A percentile compares a stretch with the other conserved stretches of the same genome.
phyloP scores from a whole-genome alignment of 2,113 vertebrate species.

The Aleadryas rufinucha region DNA sequence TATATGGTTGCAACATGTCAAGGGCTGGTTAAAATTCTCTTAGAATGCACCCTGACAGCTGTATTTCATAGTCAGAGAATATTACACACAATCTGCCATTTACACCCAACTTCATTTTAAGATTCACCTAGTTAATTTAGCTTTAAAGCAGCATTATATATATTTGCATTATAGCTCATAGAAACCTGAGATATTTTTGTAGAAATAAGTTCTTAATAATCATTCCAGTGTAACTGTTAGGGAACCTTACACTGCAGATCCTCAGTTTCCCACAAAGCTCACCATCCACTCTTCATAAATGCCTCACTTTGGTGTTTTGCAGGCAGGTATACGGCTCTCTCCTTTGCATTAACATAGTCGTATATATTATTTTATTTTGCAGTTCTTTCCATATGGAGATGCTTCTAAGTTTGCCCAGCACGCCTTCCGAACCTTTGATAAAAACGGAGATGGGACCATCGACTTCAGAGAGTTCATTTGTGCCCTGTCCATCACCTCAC shows the following conservation, averaged over 20 bases:
- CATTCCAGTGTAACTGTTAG: neutral
- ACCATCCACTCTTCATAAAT: neutral
- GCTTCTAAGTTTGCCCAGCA: constrained; percentile 99
- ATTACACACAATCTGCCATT: neutral
- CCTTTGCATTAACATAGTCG: neutral
- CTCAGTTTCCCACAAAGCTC: neutral
- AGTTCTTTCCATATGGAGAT: constrained; percentile 98
- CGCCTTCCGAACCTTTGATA: constrained; percentile 97
- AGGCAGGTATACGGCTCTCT: neutral
- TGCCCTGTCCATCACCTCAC: constrained; percentile 94
- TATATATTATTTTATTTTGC: neutral
- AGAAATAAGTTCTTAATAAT: neutral
- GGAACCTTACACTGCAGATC: neutral
- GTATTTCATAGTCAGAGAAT: neutral
- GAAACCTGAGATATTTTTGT: neutral
- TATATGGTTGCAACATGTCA: neutral
- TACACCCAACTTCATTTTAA: neutral
- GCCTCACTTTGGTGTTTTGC: neutral
- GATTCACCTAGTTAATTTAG: neutral
- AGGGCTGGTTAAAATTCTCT: neutral
- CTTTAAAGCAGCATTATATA: neutral
- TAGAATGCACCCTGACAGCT: neutral
- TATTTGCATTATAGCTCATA: neutral
- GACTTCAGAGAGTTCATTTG: constrained; percentile 99
- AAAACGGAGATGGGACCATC: constrained; percentile 95